Percentiles rank a stretch among this genome's conserved stretches.
Conservation (phyloP, 2,113 vertebrate genomes). For the Sebastes fasciatus region DNA sequence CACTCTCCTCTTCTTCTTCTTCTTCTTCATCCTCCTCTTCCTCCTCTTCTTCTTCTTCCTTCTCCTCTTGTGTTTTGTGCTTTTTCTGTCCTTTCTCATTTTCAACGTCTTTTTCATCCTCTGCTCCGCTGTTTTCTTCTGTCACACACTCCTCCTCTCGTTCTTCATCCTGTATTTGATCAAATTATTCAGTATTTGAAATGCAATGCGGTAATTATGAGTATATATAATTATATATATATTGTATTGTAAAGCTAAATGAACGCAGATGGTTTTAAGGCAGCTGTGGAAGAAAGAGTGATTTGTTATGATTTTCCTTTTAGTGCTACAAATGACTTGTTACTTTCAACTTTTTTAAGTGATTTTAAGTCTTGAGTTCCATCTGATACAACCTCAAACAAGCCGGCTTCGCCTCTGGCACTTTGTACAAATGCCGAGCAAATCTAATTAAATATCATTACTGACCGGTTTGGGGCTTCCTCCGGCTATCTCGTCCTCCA, state of each 20-base stretch:
- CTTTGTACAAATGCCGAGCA: conserved; percentile 21
- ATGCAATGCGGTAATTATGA: neutral
- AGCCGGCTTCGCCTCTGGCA: neutral
- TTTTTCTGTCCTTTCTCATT: conserved; percentile 82
- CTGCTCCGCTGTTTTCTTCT: conserved; percentile 87
- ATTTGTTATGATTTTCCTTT: neutral
- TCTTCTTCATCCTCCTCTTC: conserved; percentile 73
- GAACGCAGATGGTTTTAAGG: neutral
- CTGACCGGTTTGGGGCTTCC: conserved; percentile 79
- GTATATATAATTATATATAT: neutral
- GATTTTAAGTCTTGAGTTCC: neutral
- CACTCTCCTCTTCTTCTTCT: conserved; percentile 82
- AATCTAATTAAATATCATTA: conserved; percentile 42
- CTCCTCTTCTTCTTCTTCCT: conserved; percentile 72
- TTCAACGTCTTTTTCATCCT: conserved; percentile 84
- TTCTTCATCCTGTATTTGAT: conserved; percentile 81
- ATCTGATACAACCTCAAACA: conserved; percentile 28
- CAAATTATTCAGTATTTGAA: neutral
- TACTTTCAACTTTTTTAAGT: conserved; percentile 5
- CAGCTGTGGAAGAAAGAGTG: neutral
- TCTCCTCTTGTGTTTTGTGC: conserved; percentile 59
- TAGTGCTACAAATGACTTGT: neutral
- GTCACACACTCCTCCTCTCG: conserved; percentile 87
- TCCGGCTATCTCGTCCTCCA: conserved; percentile 90
- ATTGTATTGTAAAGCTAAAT: neutral